These are phyloP conservation scores for Cantharis nigra DNA, from an alignment of 2,888 invertebrate genomes.

Conservation along the genomic window DNA sequence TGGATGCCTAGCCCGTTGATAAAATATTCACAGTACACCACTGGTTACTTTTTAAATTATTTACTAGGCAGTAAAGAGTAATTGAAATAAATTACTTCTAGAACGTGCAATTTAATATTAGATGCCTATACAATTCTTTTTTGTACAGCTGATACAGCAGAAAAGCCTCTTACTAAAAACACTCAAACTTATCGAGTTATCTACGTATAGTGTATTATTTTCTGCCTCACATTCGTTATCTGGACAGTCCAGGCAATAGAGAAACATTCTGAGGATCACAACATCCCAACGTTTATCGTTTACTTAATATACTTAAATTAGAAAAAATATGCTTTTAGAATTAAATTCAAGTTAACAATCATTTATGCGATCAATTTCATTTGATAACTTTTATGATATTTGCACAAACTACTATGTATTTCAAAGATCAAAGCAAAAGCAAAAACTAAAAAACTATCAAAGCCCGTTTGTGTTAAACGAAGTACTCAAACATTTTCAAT, in stretches of 20 bases:
- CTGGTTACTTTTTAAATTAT: neutral
- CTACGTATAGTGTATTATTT: constrained; percentile 18
- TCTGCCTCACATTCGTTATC: constrained; percentile 21
- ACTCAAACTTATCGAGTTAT: constrained; percentile 20
- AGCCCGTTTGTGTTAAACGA: neutral
- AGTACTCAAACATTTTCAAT: neutral
- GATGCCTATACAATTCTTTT: neutral
- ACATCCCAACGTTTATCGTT: constrained; percentile 17
- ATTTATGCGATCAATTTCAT: neutral
- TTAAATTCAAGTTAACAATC: neutral
- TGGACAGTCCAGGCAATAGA: constrained; percentile 13
- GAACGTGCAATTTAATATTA: neutral
- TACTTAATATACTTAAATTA: constrained; percentile 1
- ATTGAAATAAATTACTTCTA: neutral
- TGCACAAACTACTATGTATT: neutral
- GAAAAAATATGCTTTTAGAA: neutral
- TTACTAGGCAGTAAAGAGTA: neutral
- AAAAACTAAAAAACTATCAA: neutral
- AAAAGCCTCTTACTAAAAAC: constrained; percentile 13
- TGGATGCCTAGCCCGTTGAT: neutral
- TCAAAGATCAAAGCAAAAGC: neutral
- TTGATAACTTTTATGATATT: neutral
- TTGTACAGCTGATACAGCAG: constrained; percentile 12
- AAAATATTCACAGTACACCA: neutral
- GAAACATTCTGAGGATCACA: constrained; percentile 8